Conservation (phyloP, 1,140 invertebrate genomes). For the Anoplolepis gracilipes region DNA sequence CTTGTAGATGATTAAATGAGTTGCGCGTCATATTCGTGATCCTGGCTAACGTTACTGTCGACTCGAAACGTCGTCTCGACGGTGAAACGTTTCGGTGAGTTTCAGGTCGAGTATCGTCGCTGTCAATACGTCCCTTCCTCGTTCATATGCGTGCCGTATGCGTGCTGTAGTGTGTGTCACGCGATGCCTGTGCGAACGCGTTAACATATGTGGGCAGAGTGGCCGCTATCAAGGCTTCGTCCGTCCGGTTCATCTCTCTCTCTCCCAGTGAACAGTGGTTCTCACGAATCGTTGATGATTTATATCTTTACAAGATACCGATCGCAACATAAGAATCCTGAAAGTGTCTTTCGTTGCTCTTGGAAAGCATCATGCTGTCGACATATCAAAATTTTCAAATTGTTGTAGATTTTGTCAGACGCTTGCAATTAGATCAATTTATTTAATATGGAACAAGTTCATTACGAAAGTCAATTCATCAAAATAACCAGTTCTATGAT, state of each 20-base stretch:
- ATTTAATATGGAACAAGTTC: neutral
- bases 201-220: slow-evolving; percentile 72
- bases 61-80: slow-evolving; percentile 19
- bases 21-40: slow-evolving; percentile 1
- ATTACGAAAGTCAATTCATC: slow-evolving; percentile 18
- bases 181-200: slow-evolving; percentile 67
- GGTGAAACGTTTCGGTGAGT: slow-evolving; percentile 44
- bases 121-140: slow-evolving; percentile 58
- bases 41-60: slow-evolving; percentile 49
- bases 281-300: slow-evolving; percentile 52
- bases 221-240: slow-evolving; percentile 69
- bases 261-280: slow-evolving; percentile 64
- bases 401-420: neutral
- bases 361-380: neutral
- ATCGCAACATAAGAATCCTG: neutral
- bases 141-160: slow-evolving; percentile 67
- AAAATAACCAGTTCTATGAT: slow-evolving; percentile 24
- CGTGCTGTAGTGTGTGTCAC: slow-evolving; percentile 62
- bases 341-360: neutral
- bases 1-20: neutral
- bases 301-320: neutral
- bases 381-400: neutral
- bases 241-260: slow-evolving; percentile 63
- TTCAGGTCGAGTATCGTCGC: slow-evolving; percentile 54
- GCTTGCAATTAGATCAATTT: neutral